These are phyloP conservation scores for Propithecus deckenii DNA, from an alignment of 2,797 vertebrate genomes.

Conservation along the genomic window DNA sequence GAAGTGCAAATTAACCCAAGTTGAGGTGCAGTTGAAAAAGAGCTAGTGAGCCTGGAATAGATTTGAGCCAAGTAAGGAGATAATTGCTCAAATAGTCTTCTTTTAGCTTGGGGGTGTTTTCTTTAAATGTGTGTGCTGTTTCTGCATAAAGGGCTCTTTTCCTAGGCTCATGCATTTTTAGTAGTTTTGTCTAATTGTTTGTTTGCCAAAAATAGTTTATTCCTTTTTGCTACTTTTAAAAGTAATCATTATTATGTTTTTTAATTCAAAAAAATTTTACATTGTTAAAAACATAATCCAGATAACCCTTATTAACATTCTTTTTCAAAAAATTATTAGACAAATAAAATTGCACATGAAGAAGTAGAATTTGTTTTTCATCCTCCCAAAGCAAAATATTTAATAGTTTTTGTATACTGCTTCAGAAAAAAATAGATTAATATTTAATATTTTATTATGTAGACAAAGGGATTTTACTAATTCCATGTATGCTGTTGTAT, in stretches of 20 bases:
- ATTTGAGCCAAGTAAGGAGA: slow-evolving; percentile 2
- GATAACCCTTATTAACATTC: background rate
- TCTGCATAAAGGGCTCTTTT: background rate
- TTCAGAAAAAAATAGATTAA: background rate
- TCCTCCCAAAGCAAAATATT: background rate
- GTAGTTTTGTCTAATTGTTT: slow-evolving; percentile 26
- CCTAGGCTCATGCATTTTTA: slow-evolving; percentile 28
- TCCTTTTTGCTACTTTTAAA: background rate
- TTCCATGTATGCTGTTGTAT: background rate
- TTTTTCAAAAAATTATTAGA: background rate
- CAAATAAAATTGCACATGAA: background rate
- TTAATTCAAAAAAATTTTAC: slow-evolving; percentile 7
- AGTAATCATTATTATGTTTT: background rate
- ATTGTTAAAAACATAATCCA: background rate
- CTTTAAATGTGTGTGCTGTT: slow-evolving; percentile 23
- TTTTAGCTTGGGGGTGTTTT: slow-evolving; percentile 37
- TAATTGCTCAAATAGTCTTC: slow-evolving; percentile 48
- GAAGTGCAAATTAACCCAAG: slow-evolving; percentile 47
- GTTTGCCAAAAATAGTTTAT: slow-evolving; percentile 35
- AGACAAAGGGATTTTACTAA: background rate
- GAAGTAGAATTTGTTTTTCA: background rate
- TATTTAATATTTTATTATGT: slow-evolving; percentile 25
- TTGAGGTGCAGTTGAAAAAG: slow-evolving; percentile 43
- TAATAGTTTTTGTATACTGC: background rate
- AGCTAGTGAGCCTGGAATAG: background rate